A percentile compares a stretch with the other conserved stretches of the same genome.
phyloP scores from a whole-genome alignment of 1,140 invertebrate species.

The Sesamia nonagrioides region DNA sequence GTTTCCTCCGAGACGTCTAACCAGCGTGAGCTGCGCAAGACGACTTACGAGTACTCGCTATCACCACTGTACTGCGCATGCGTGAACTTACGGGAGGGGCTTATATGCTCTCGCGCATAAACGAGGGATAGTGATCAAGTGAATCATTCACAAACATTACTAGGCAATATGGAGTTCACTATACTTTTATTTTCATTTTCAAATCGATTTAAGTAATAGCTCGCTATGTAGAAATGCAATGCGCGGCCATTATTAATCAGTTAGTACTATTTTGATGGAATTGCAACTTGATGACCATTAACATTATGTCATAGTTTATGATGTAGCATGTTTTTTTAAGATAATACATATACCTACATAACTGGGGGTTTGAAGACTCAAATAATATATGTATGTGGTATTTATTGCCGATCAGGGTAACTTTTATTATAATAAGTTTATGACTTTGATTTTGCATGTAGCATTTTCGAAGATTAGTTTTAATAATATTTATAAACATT shows the following conservation, averaged over 20 bases:
- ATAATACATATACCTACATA: background rate
- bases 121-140: slow-evolving; percentile 27
- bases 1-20: background rate
- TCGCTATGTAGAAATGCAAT: background rate
- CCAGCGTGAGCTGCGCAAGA: background rate
- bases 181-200: slow-evolving; percentile 7
- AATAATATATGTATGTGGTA: too few species aligned
- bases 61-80: slow-evolving; percentile 11
- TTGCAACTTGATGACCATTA: background rate
- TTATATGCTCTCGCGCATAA: slow-evolving; percentile 31
- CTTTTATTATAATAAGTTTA: too few species aligned
- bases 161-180: background rate
- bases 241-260: background rate
- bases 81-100: background rate
- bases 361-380: too few species aligned
- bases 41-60: slow-evolving; percentile 3
- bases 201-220: background rate
- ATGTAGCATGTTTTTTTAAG: background rate
- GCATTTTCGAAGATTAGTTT: too few species aligned
- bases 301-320: background rate
- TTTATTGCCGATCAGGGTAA: too few species aligned
- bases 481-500: too few species aligned
- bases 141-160: slow-evolving; percentile 9
- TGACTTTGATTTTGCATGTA: too few species aligned
- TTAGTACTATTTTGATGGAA: background rate